phyloP scores from a whole-genome alignment of 2,888 invertebrate species.

The Leucozona laternaria region DNA sequence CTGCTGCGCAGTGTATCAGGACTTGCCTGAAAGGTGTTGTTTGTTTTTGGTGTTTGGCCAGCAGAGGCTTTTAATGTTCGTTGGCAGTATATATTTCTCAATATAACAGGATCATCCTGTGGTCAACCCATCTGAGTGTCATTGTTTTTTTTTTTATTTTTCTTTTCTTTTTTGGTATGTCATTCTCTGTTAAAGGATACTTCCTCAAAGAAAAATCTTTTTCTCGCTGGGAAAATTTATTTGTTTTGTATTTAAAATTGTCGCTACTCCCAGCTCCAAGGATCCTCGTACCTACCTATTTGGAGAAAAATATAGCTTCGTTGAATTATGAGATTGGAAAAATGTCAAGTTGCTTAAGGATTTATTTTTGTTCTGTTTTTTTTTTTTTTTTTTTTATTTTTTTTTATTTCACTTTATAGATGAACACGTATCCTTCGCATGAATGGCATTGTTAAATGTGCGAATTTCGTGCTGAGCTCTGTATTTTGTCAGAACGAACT shows the following conservation, averaged over 20 bases:
- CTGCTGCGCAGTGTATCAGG: slow-evolving; percentile 58
- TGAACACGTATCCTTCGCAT: slow-evolving; percentile 60
- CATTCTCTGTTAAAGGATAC: background rate
- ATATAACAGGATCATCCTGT: slow-evolving; percentile 10
- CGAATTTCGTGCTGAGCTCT: slow-evolving; percentile 48
- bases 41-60: slow-evolving; percentile 37
- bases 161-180: background rate
- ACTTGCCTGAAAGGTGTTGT: slow-evolving; percentile 44
- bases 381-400: background rate
- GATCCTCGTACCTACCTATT: background rate
- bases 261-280: background rate
- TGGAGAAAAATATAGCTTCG: slow-evolving; percentile 23
- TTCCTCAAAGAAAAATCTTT: slow-evolving; percentile 2
- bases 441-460: slow-evolving; percentile 70
- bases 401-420: slow-evolving; percentile 5
- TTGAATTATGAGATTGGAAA: slow-evolving; percentile 56
- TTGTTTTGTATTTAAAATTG: slow-evolving; percentile 53
- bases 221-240: slow-evolving; percentile 41
- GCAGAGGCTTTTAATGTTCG: background rate
- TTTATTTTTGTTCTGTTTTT: slow-evolving; percentile 23
- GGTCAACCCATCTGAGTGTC: slow-evolving; percentile 12
- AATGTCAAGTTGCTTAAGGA: slow-evolving; percentile 49
- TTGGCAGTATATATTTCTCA: background rate
- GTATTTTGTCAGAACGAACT: slow-evolving; percentile 32
- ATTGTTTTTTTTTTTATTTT: background rate